Conservation (phyloP, 2,888 invertebrate species). For the Diloba caeruleocephala region DNA sequence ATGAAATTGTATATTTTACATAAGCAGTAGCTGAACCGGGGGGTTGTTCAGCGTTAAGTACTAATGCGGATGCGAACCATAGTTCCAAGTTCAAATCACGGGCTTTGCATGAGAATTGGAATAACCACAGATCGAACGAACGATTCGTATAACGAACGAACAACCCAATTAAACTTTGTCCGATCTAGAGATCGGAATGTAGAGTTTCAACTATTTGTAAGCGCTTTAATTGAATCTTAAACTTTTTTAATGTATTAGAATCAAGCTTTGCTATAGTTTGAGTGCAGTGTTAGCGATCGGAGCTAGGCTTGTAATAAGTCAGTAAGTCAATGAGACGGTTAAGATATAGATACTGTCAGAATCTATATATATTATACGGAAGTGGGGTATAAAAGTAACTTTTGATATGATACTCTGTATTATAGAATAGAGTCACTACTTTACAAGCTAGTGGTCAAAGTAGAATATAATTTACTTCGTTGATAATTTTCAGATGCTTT, state of each 20-base stretch:
- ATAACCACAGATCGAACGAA: too few species aligned
- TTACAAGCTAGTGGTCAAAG: too few species aligned
- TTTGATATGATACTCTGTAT: too few species aligned
- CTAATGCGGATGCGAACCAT: background rate
- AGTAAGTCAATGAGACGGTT: constrained; percentile 17
- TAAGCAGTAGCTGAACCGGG: constrained; percentile 4
- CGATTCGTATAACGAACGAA: constrained; percentile 32
- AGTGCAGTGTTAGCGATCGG: background rate
- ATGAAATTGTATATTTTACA: constrained; percentile 12
- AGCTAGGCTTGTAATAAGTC: background rate
- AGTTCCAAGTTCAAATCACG: constrained; percentile 21
- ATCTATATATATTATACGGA: too few species aligned
- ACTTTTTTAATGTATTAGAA: constrained; percentile 11
- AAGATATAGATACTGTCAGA: constrained; percentile 3
- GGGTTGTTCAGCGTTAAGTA: background rate
- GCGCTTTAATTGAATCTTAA: constrained; percentile 15
- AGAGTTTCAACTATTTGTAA: constrained; percentile 13
- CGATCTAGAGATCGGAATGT: constrained; percentile 7
- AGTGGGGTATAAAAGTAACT: constrained; percentile 43
- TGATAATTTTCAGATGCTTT: too few species aligned
- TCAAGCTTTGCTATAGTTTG: constrained; percentile 3
- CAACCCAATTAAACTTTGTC: constrained; percentile 38
- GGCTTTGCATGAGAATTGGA: constrained; percentile 3
- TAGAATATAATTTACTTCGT: too few species aligned
- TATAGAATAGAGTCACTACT: too few species aligned